phyloP scores from a whole-genome alignment of 2,797 vertebrate genomes.

The Cuculus canorus region DNA sequence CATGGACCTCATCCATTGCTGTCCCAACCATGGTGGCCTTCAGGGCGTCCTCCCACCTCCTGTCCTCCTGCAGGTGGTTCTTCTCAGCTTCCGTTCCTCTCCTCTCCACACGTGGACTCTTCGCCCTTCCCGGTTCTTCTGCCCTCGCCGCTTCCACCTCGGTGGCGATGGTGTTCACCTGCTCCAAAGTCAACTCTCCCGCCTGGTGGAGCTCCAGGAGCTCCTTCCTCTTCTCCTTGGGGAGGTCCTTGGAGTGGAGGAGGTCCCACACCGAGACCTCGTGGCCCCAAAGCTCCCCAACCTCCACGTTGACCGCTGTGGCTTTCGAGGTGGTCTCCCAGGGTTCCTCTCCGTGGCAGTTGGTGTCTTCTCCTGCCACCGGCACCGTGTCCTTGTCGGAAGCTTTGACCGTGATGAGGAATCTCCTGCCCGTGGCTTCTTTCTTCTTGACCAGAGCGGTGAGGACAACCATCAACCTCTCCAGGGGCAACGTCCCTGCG shows the following conservation, averaged over 20 bases:
- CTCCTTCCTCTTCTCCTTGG: slow-evolving; percentile 25
- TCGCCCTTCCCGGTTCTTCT: accelerated
- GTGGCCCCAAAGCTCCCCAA: background rate
- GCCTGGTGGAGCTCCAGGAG: slow-evolving; percentile 69
- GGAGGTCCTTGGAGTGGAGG: slow-evolving; percentile 47
- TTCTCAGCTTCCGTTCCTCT: background rate
- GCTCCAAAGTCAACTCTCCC: slow-evolving; percentile 18
- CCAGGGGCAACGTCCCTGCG: background rate
- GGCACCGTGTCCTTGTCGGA: slow-evolving; percentile 31
- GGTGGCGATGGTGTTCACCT: slow-evolving; percentile 12
- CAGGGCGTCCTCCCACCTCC: slow-evolving; percentile 54
- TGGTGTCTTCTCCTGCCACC: accelerated
- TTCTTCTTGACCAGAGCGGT: slow-evolving; percentile 34
- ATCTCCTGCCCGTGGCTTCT: background rate
- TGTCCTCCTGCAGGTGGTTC: slow-evolving; percentile 38
- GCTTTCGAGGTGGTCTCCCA: slow-evolving; percentile 2
- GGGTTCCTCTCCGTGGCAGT: background rate
- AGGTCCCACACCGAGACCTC: slow-evolving; percentile 56
- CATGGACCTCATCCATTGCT: slow-evolving; percentile 63
- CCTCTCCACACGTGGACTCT: too few relatives aligned
- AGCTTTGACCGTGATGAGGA: background rate
- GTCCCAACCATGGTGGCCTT: too few relatives aligned
- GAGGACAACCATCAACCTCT: slow-evolving; percentile 67
- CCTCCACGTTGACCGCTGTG: background rate
- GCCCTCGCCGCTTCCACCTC: background rate